Evolutionary conservation across 64 coral and sea anemone species (phyloP), one percentile per base, ranked within the genome.

Genomic region (Cladopsammia gracilis): DNA sequence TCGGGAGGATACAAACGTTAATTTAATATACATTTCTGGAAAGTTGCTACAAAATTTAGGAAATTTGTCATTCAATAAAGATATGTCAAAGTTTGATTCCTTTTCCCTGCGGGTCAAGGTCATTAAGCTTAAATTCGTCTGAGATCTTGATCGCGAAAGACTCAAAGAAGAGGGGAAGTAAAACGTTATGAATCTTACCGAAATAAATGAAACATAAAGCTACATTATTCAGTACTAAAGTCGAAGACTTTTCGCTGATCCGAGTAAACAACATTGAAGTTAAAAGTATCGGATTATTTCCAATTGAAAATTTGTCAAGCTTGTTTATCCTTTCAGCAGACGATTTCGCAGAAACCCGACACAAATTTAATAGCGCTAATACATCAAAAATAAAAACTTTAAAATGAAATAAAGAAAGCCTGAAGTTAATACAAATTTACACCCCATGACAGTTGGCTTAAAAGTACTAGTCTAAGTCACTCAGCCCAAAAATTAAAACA

Each of bases 351-450:
- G 26, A 65, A 45, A 64, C 16, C 34, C 42, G 25, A 16, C 18
- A 46, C 45, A 44, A 62, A 48, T 6, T 15, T 62, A 13, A 6
- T 5, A 23, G 53, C 25, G 7, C 18, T 79, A 25, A 19, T 61
- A 23, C 53, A 58, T 64, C 45, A 64, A 20, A 56, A 16, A 20
- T 82, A 47, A 18, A 64, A 64, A 24, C 59, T 45, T 34, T 47
- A 24, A 46, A 25, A 0, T 62, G 26, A 64, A 64, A 20, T 44
- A 48, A 14, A 10, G 1, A 77, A 22, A 77, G 50, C 75, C 9
- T 47, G 24, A 64, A 82, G 8, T 82, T 64, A 16, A 15, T 48
- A 59, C 22, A 42, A 22, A 79, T 59, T 79, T 79, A 79, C 25
- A 42, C 12, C 49, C 77, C 25, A 57, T 57, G 25, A 59, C 3